Conservation (phyloP, 2,113 vertebrate genomes). For the Lasiurus borealis region DNA sequence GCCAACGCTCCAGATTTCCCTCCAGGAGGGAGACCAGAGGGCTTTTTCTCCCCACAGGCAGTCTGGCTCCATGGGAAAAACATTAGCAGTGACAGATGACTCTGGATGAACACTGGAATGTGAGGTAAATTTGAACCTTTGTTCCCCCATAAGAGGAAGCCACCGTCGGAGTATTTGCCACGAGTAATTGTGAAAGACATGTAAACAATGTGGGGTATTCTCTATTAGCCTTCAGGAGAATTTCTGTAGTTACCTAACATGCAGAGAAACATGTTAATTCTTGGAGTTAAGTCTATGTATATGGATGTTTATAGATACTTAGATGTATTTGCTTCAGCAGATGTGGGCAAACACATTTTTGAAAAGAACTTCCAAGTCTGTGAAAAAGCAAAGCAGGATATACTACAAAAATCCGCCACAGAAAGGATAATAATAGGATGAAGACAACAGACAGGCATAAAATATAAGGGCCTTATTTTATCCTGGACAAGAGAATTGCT, state of each 20-base stretch:
- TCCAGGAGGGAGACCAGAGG: background rate
- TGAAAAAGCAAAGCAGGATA: constrained; percentile 65
- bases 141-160: background rate
- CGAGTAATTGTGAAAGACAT: constrained; percentile 19
- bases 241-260: constrained; percentile 47
- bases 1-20: constrained; percentile 39
- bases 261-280: constrained; percentile 21
- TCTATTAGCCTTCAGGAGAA: constrained; percentile 1
- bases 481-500: constrained; percentile 78
- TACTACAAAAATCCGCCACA: constrained; percentile 69
- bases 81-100: constrained; percentile 61
- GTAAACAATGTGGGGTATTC: background rate
- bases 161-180: background rate
- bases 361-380: constrained; percentile 65
- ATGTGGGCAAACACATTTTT: constrained; percentile 60
- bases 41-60: background rate
- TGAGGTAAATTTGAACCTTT: constrained; percentile 59
- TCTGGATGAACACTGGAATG: background rate
- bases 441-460: constrained; percentile 75
- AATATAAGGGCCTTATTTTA: constrained; percentile 73
- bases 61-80: constrained; percentile 60
- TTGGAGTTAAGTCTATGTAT: constrained; percentile 59
- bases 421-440: constrained; percentile 75
- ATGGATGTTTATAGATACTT: constrained; percentile 57
- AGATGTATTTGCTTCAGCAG: constrained; percentile 53